Conservation (phyloP, 2,797 vertebrate species). For the Phataginus tetradactyla region DNA sequence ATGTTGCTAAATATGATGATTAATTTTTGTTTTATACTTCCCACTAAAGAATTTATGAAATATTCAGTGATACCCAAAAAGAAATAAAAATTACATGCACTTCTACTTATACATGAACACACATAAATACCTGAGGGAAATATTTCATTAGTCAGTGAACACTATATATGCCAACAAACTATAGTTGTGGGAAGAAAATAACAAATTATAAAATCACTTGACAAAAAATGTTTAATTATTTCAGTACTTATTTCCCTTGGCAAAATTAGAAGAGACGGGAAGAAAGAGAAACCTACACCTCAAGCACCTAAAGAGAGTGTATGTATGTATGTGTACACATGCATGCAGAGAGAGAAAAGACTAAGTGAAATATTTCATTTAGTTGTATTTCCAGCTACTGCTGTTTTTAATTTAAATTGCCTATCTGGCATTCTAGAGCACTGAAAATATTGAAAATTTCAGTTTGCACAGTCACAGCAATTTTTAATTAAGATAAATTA, state of each 20-base stretch:
- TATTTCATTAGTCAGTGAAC: neutral
- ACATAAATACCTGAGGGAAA: neutral
- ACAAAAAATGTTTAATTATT: slow-evolving; percentile 15
- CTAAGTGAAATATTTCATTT: neutral
- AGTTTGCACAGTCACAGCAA: neutral
- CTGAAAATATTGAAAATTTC: neutral
- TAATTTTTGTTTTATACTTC: slow-evolving; percentile 8
- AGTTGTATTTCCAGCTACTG: neutral
- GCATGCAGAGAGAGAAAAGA: neutral
- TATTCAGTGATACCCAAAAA: neutral
- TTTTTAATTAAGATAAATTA: neutral
- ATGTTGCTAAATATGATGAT: neutral
- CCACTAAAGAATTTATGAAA: neutral
- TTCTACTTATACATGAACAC: neutral
- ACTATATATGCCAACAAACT: neutral
- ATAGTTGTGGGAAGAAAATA: neutral
- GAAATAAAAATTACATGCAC: neutral
- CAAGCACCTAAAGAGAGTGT: neutral
- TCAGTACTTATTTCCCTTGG: slow-evolving; percentile 11
- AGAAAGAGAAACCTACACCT: neutral
- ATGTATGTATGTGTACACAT: neutral
- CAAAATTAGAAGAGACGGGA: neutral
- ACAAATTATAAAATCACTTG: slow-evolving; percentile 16
- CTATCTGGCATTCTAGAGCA: neutral
- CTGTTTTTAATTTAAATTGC: neutral